Base-by-base conservation (phyloP, 2,797 vertebrate genomes). In the Molothrus aeneus region DNA sequence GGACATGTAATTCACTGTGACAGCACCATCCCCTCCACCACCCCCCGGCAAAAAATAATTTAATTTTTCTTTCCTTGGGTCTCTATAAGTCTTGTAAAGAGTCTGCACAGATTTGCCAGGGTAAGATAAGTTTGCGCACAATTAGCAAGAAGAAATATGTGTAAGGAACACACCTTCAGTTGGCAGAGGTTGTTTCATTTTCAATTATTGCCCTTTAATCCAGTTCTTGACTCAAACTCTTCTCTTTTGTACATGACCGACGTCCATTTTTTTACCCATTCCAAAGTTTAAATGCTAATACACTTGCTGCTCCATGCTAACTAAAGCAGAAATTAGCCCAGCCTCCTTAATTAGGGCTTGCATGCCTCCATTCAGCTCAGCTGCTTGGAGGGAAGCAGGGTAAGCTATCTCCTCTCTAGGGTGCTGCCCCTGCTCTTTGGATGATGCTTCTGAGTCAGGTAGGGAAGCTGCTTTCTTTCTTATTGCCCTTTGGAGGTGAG, bases 1-100 rank as follows among this genome's bases (percentile, higher is more conserved):
- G 11, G 25, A 50, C 9, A 10, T 36, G 15, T 31, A 74, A 63
- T 19, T 10, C 36, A 43, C 21, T 43, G 13, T 50, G 29, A 31
- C 8, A 81, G 1, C 1, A 6, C 4, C 11, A 16, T 11, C 16
- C 4, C 10, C 2, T 4, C 8, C 6, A 3, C 4, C 3, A 7
- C 13, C 31, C 8, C 7, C 5, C 2, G 0, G 2, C 21, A 59
- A 57, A 57, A 34, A 26, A 20, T 5, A 25, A n/a, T 31, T 53
- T 31, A 12, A 21, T n/a, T 56, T n/a, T n/a, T 85, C 28, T 7
- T 78, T 71, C 60, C 43, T 86, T 63, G 21, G 19, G 20, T 64
- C 47, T 28, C 4, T 20, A 40, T 36, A 45, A 7, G 21, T 31
- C 15, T 86, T 72, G 5, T 26, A 45, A 85, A 43, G 20, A 77